A percentile compares a stretch with the other conserved stretches of the same genome.
Conservation (phyloP, 2,797 vertebrate species). For the Hippocampus kuda region DNA sequence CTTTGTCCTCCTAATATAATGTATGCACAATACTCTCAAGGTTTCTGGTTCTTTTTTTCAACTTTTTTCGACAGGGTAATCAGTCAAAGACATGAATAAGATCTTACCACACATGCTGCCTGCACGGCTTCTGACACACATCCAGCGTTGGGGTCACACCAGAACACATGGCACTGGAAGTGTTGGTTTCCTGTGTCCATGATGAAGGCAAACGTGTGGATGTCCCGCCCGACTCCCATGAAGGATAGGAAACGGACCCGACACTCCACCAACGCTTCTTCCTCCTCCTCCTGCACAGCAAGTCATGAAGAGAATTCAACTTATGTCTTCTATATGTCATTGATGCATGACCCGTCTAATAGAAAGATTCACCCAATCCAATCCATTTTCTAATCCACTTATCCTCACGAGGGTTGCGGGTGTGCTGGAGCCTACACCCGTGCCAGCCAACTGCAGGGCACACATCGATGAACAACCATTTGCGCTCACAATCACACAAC, state of each 20-base stretch:
- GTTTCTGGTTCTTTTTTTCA: no score
- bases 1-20: no score
- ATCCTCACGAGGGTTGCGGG: no score
- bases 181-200: slow-evolving; percentile 96
- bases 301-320: not conserved
- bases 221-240: slow-evolving; percentile 91
- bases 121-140: slow-evolving; percentile 92
- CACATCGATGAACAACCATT: no score
- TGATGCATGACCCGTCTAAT: not conserved
- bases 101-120: slow-evolving; percentile 91
- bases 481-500: no score
- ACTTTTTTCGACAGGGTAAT: not conserved
- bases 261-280: slow-evolving; percentile 89
- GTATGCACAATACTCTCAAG: no score
- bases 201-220: slow-evolving; percentile 93
- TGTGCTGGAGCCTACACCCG: no score
- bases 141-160: slow-evolving; percentile 93
- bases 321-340: not conserved
- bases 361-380: no score
- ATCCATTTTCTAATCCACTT: no score
- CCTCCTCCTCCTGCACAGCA: slow-evolving; percentile 70
- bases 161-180: slow-evolving; percentile 92
- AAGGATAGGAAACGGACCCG: slow-evolving; percentile 95
- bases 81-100: not conserved
- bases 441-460: no score